phyloP scores from a whole-genome alignment of 2,797 vertebrate species.

The Pangasius djambal region DNA sequence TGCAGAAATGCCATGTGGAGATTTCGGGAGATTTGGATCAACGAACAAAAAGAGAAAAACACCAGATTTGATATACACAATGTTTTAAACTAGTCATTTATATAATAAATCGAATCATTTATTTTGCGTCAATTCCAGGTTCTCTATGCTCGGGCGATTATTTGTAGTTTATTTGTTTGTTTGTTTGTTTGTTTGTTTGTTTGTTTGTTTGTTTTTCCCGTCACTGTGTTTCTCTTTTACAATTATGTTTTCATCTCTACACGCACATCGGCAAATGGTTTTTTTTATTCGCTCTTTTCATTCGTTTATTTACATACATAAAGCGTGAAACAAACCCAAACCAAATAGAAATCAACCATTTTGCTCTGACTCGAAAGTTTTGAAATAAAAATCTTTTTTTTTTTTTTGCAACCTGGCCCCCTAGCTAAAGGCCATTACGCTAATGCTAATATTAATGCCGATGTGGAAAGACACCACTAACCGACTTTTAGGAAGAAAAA shows the following conservation, averaged over 20 bases:
- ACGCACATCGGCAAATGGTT: too few relatives aligned
- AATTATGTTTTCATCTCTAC: too few relatives aligned
- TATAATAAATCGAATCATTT: neutral
- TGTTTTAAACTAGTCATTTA: neutral
- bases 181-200: neutral
- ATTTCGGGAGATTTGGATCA: neutral
- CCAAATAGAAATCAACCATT: neutral
- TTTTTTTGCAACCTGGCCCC: neutral
- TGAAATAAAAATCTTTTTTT: too few relatives aligned
- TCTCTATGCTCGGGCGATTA: neutral
- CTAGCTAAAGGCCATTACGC: neutral
- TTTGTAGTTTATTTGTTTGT: neutral
- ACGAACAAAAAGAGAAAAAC: neutral
- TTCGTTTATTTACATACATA: neutral
- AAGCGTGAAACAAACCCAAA: neutral
- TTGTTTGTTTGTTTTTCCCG: neutral
- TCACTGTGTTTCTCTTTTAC: neutral
- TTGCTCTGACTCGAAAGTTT: neutral
- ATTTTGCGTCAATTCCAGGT: neutral
- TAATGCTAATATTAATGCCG: neutral
- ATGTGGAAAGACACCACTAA: neutral
- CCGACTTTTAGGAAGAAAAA: neutral
- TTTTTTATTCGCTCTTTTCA: neutral
- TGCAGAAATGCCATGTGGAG: neutral
- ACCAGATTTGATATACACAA: neutral